Base-by-base conservation (phyloP, 2,888 invertebrate species). In the Orthosia gracilis region DNA sequence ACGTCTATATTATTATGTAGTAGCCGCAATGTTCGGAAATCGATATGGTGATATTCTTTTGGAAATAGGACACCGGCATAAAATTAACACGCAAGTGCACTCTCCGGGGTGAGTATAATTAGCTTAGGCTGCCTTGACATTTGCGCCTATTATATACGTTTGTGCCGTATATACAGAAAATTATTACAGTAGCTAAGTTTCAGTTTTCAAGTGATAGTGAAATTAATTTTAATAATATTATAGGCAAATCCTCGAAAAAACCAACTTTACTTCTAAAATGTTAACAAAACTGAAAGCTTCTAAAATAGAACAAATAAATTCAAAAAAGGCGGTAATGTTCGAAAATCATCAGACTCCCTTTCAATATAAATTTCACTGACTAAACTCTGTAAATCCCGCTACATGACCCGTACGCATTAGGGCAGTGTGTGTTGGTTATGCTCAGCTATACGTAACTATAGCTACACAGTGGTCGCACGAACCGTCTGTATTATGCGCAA, bases 321-420 rank as follows among this genome's bases (percentile, higher is more conserved):
- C 49, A 69, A 69, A 83, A 83, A 87, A 84, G 55, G 61, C 83
- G 85, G 92, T 92, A 93, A 93, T 94, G 90, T 89, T 91, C 93
- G 92, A 96, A 95, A 96, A 93, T 94, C 88, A 94, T 92, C 95
- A 96, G 95, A 96, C 92, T 96, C 96, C 95, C 96, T 96, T 96
- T 96, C 96, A 93, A 94, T 96, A 93, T 95, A 94, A 87, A 96
- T 96, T 96, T 96, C 96, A 96, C 96, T 96, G 94, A 90, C 95
- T 96, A 95, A 96, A 96, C 96, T 95, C 92, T 90, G 94, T 93
- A 90, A 91, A 94, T 96, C 96, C 96, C 96, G 96, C 96, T 96
- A 96, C 89, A 94, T 95, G 96, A 96, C 96, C 96, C 96, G 93
- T 93, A 96, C 96, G 95, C 96, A 96, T 96, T 96, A 95, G 96